Base-by-base conservation (phyloP, 2,888 invertebrate species). In the Apantesis nais region DNA sequence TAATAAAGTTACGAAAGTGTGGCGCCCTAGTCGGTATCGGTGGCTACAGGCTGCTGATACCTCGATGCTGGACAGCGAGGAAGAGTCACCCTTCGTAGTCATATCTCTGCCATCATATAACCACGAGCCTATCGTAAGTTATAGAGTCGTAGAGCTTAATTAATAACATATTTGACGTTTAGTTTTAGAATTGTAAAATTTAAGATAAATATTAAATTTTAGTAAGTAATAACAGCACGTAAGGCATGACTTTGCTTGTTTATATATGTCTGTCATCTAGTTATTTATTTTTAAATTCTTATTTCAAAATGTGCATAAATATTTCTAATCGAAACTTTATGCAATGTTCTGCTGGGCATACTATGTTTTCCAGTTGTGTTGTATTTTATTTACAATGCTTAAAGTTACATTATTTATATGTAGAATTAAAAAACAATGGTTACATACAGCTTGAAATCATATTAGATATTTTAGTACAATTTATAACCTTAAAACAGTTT, bases 41-140 rank as follows among this genome's bases (percentile, higher is more conserved):
- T 94, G 94, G 94, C 91, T 93, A 71, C 88, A 89, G 76, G 90
- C 90, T 78, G 91, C 92, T 85, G 92, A 93, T 78, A 79, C 83
- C 85, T 90, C 89, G 58, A 96, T 96, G 96, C 91, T 95, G 88
- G 96, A 96, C 88, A 96, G 96, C 89, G 97, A 97, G 90, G 97
- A 97, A 81, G 96, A 96, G 86, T 95, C 96, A 0, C 78, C 81
- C 58, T 97, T 97, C 90, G 95, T 96, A 83, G 96, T 97, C 86
- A 95, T 97, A 87, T 96, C 96, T 70, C 93, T 96, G 84, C 97
- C 97, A 64, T 96, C 96, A 78, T 96, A 96, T 92, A 94, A 95
- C 79, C 95, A 96, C 22, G 91, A 92, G 66, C 89, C 90, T 4
- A 83, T 89, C 65, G 94, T 95, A 79, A 94, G 94, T 93, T 80